phyloP scores from a whole-genome alignment of 2,113 vertebrate species.

The Physeter macrocephalus region DNA sequence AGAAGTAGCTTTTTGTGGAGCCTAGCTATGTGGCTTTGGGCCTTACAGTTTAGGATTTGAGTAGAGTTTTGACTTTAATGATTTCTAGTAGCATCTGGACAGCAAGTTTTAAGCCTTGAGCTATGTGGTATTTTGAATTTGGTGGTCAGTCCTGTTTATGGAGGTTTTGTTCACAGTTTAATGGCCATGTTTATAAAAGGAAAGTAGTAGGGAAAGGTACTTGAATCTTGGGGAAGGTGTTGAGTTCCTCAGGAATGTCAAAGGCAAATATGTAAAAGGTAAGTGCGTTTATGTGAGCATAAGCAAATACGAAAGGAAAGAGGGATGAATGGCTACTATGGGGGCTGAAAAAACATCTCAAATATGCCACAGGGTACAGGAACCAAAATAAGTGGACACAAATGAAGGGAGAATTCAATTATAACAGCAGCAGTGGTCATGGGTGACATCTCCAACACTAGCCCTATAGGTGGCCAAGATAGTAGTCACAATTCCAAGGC shows the following conservation, averaged over 20 bases:
- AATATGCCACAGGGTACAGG: background rate
- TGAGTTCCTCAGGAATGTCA: background rate
- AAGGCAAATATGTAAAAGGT: background rate
- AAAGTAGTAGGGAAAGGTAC: background rate
- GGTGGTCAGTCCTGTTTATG: background rate
- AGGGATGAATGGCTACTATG: fast-evolving
- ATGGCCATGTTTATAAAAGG: background rate
- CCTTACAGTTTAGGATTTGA: background rate
- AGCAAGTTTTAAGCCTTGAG: background rate
- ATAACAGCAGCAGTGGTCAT: background rate
- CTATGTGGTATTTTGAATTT: background rate
- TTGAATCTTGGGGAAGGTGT: background rate
- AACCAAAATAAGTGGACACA: background rate
- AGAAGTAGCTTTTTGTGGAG: background rate
- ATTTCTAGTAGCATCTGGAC: background rate
- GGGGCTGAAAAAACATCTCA: background rate
- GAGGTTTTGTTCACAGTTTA: background rate
- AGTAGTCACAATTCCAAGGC: background rate
- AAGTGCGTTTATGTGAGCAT: background rate
- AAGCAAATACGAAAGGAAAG: background rate
- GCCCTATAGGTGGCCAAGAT: background rate
- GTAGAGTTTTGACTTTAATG: background rate
- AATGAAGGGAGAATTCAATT: background rate
- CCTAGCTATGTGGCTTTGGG: background rate
- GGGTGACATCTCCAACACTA: background rate